Conservation (phyloP, 2,797 vertebrate species). For the Carduelis carduelis region DNA sequence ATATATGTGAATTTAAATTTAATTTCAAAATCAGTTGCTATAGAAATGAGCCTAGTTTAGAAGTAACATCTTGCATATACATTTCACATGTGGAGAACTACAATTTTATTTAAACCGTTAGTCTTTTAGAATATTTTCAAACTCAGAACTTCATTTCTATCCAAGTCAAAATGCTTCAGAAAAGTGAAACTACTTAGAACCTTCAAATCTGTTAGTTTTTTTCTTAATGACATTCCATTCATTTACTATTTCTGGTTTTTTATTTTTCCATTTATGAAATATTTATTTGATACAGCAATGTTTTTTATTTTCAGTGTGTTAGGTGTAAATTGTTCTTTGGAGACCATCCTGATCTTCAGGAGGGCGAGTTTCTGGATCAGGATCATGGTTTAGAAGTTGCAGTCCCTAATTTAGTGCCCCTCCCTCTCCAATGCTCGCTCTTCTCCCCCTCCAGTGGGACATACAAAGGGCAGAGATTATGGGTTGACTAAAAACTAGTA, state of each 20-base stretch:
- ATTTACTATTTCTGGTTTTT: background rate
- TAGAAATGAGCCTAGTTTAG: background rate
- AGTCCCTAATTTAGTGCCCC: background rate
- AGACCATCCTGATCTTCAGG: background rate
- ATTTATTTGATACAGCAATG: background rate
- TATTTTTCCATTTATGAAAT: background rate
- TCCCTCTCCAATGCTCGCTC: rapidly evolving
- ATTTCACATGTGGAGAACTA: background rate
- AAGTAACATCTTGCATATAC: background rate
- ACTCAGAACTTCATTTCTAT: background rate
- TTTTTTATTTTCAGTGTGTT: background rate
- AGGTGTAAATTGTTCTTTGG: background rate
- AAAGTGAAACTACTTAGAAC: background rate
- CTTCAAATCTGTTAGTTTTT: background rate
- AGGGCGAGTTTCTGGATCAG: background rate
- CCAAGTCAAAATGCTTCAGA: background rate
- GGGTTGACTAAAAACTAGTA: background rate
- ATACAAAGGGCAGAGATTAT: background rate
- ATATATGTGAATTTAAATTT: background rate
- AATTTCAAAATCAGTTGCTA: background rate
- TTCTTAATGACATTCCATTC: background rate
- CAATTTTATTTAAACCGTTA: background rate
- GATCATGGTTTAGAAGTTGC: background rate
- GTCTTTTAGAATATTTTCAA: background rate
- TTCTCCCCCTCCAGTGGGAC: background rate